Conservation (phyloP, 2,888 invertebrate species). For the Tetheella fluctuosa region DNA sequence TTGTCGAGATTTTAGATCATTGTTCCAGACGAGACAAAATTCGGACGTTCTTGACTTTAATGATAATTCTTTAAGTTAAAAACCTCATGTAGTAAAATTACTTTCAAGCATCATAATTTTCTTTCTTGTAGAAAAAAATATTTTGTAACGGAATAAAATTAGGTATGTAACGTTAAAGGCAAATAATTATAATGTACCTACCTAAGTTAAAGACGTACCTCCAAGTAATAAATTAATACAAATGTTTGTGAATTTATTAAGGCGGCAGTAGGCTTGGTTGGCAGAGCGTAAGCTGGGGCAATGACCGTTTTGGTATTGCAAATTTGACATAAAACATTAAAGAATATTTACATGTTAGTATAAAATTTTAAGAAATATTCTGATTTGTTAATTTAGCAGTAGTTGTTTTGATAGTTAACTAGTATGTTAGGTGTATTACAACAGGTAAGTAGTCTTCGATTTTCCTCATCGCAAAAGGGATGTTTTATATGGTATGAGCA, state of each 20-base stretch:
- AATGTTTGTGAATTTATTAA: constrained; percentile 6
- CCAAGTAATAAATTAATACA: constrained; percentile 3
- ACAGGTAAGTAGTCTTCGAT: too few relatives aligned
- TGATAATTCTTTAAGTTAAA: too few relatives aligned
- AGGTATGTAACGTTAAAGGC: not conserved
- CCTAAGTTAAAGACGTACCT: not conserved
- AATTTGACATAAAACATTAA: constrained; percentile 26
- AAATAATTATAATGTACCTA: not conserved
- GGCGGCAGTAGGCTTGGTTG: constrained; percentile 37
- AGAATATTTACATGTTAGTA: not conserved
- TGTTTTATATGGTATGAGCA: too few relatives aligned
- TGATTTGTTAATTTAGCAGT: not conserved
- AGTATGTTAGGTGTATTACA: too few relatives aligned
- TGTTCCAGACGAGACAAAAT: too few relatives aligned
- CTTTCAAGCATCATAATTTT: constrained; percentile 1
- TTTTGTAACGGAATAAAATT: constrained; percentile 1
- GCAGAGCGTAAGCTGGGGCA: constrained; percentile 54
- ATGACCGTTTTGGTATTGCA: constrained; percentile 47
- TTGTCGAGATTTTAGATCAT: too few relatives aligned
- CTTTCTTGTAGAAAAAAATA: constrained; percentile 22
- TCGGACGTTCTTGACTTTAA: too few relatives aligned
- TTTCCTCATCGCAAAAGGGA: too few relatives aligned
- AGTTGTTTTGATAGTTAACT: too few relatives aligned
- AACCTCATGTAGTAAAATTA: too few relatives aligned
- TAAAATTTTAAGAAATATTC: not conserved